These are phyloP conservation scores for Gobionotothen gibberifrons DNA, from an alignment of 2,797 vertebrate genomes.

Conservation along the genomic window DNA sequence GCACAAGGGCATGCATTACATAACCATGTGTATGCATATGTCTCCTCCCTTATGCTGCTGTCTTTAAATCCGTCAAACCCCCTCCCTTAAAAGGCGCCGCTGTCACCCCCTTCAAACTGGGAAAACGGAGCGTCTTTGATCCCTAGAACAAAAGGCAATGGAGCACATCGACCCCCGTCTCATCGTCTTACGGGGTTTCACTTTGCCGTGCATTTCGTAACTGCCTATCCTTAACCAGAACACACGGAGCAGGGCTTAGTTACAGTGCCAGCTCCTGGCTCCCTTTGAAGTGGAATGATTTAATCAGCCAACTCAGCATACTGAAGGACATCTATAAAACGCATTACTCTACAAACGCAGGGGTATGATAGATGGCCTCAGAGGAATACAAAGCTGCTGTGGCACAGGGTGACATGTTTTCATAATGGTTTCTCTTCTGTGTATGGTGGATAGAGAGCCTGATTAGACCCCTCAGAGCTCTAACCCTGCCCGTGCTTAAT, in stretches of 20 bases:
- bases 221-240: conserved; percentile 67
- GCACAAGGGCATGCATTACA: not conserved
- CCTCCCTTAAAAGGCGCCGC: conserved; percentile 21
- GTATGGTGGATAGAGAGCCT: conserved; percentile 56
- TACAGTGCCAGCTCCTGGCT: conserved; percentile 58
- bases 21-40: not conserved
- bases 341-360: conserved; percentile 71
- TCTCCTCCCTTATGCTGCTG: not conserved
- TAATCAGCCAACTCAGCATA: conserved; percentile 79
- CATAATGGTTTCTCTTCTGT: conserved; percentile 64
- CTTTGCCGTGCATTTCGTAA: conserved; percentile 54
- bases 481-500: conserved; percentile 30
- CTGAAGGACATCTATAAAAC: conserved; percentile 80
- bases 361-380: conserved; percentile 71
- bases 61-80: conserved; percentile 49
- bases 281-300: conserved; percentile 78
- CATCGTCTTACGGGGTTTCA: conserved; percentile 36
- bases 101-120: conserved; percentile 32
- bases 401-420: conserved; percentile 66
- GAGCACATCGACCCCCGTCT: conserved; percentile 38
- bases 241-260: conserved; percentile 59
- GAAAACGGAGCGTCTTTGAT: conserved; percentile 60
- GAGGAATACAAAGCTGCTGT: conserved; percentile 63
- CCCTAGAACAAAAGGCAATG: conserved; percentile 57
- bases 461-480: conserved; percentile 50